These are phyloP conservation scores for Drosophila subsilvestris DNA, from an alignment of 2,888 invertebrate species.

Conservation along the genomic window DNA sequence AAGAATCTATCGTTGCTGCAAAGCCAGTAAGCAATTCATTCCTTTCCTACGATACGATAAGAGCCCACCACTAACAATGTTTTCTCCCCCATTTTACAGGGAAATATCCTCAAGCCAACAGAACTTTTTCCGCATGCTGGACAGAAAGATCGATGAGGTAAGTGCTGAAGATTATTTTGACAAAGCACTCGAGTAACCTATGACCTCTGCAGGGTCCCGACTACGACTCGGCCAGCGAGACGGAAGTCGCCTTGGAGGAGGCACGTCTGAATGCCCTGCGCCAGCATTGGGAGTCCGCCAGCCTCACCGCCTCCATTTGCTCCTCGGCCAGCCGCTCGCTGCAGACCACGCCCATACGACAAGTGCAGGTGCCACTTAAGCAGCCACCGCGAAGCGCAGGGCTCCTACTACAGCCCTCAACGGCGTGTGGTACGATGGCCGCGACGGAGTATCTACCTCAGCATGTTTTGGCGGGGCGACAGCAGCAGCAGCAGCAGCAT, in stretches of 20 bases:
- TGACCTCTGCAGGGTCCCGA: conserved; percentile 87
- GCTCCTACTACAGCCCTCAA: conserved; percentile 67
- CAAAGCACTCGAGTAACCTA: not conserved
- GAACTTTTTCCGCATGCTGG: conserved; percentile 96
- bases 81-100: conserved; percentile 86
- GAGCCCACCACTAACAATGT: not conserved
- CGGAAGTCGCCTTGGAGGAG: conserved; percentile 88
- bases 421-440: conserved; percentile 53
- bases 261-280: conserved; percentile 88
- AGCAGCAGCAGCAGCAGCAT: conserved; percentile 56
- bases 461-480: conserved; percentile 72
- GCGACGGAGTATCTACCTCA: conserved; percentile 83
- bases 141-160: conserved; percentile 95
- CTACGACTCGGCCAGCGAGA: conserved; percentile 91
- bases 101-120: conserved; percentile 95
- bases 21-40: conserved; percentile 85
- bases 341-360: conserved; percentile 85
- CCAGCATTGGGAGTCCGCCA: conserved; percentile 91
- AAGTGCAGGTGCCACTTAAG: conserved; percentile 83
- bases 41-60: not conserved
- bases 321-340: conserved; percentile 85
- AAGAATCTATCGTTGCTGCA: conserved; percentile 86
- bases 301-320: conserved; percentile 85
- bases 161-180: conserved; percentile 5
- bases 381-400: conserved; percentile 48